These are phyloP conservation scores for Ctenopoma kingsleyae DNA, from an alignment of 2,797 vertebrate genomes.

Conservation along the genomic window DNA sequence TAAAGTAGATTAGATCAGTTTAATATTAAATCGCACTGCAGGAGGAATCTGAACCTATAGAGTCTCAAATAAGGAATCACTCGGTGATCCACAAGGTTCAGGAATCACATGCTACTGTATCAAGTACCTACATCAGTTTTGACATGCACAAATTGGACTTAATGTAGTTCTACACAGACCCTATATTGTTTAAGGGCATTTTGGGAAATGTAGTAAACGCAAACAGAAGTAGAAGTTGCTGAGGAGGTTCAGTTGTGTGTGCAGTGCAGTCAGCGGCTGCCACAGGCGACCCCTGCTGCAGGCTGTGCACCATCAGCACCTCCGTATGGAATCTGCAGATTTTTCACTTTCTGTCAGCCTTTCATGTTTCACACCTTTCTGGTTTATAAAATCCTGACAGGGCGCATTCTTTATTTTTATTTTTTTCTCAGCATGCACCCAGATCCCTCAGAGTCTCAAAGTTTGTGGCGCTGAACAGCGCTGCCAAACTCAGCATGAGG, in stretches of 20 bases:
- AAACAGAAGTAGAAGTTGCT: neutral
- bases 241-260: neutral
- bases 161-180: too few relatives aligned
- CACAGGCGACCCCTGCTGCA: slow-evolving; percentile 39
- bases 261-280: slow-evolving; percentile 12
- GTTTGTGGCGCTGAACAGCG: neutral
- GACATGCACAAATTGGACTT: too few relatives aligned
- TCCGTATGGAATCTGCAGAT: slow-evolving; percentile 54
- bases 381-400: slow-evolving; percentile 46
- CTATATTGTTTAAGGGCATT: neutral
- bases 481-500: slow-evolving; percentile 5
- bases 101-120: too few relatives aligned
- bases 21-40: too few relatives aligned
- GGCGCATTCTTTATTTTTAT: neutral
- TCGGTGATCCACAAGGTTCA: too few relatives aligned
- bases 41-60: too few relatives aligned
- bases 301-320: slow-evolving; percentile 60
- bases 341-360: slow-evolving; percentile 52
- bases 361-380: slow-evolving; percentile 59
- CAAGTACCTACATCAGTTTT: too few relatives aligned
- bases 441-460: slow-evolving; percentile 5
- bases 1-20: neutral
- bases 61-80: too few relatives aligned
- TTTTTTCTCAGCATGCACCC: slow-evolving; percentile 25
- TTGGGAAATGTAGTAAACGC: neutral